These are phyloP conservation scores for Hylyphantes graminicola DNA, from an alignment of 1,140 invertebrate species.

Conservation along the genomic window DNA sequence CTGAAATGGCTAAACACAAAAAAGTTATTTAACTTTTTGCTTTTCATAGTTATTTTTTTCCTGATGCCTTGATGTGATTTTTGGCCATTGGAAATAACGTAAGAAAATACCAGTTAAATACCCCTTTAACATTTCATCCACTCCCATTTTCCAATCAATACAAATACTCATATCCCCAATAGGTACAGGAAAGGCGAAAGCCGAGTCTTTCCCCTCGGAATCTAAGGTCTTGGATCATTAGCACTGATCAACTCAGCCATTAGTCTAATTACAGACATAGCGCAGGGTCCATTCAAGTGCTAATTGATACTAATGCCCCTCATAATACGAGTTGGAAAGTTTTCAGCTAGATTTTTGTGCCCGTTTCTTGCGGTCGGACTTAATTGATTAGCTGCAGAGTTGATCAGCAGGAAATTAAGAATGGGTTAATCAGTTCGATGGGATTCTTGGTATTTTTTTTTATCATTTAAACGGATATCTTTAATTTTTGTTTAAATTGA, in stretches of 20 bases:
- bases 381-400: constrained; percentile 43
- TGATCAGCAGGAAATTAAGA: constrained; percentile 47
- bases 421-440: constrained; percentile 29
- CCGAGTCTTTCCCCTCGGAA: background rate
- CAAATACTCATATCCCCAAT: constrained; percentile 8
- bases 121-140: background rate
- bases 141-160: constrained; percentile 35
- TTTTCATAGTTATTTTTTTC: no score
- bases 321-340: constrained; percentile 47
- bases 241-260: constrained; percentile 57
- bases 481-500: no score
- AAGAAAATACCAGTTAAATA: no score
- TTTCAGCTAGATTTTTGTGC: constrained; percentile 42
- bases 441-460: background rate
- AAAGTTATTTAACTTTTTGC: no score
- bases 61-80: no score
- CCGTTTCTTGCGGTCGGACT: constrained; percentile 10
- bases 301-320: constrained; percentile 57
- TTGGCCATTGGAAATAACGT: no score
- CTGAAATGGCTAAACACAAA: no score
- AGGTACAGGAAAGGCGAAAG: background rate
- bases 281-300: constrained; percentile 42
- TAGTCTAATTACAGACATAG: constrained; percentile 51
- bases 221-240: constrained; percentile 42
- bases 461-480: background rate